Evolutionary conservation across 2,888 invertebrate species (phyloP), one percentile per base, ranked within the genome.

Genomic region (Brenthis ino): DNA sequence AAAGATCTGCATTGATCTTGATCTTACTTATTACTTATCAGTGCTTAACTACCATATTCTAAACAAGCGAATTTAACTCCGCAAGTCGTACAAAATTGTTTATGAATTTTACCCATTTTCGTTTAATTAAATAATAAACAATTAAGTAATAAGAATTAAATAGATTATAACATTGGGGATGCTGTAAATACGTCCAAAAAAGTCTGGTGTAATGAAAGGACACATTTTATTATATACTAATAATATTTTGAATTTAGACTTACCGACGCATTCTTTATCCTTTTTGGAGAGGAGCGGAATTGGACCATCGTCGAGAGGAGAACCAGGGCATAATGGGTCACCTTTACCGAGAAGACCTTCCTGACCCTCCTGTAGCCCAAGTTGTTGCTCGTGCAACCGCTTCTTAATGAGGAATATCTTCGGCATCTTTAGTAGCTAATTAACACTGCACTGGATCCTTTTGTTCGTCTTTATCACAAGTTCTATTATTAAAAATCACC

Each of bases 341-440:
- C 93, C 88, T 87, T 96, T 96, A 82, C 87, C 92, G 70, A 95
- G 93, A 80, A 96, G 94, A 28, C 28, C 28, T 89, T 97, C 97
- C 90, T 97, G 97, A 75, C 96, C 95, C 88, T 97, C 97, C 89
- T 96, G 93, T 85, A 98, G 92, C 81, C 96, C 94, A 83, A 96
- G 94, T 92, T 98, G 98, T 94, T 98, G 97, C 95, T 97, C 97
- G 81, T 97, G 97, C 94, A 98, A 94, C 86, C 97, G 95, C 89
- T 97, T 96, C 93, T 97, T 98, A 82, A 98, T 97, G 81, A 97
- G 93, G 93, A 97, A 98, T 91, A 98, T 98, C 94, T 98, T 98
- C 94, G 98, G 98, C 98, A 98, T 98, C 83, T 93, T 93, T 81
- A 75, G 75, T 82, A 77, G 79, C 82, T 84, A 82, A 73, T 75